Evolutionary conservation across 2,113 vertebrate species (phyloP), one percentile per base, ranked within the genome.

Genomic region (Sinocyclocheilus rhinocerous): DNA sequence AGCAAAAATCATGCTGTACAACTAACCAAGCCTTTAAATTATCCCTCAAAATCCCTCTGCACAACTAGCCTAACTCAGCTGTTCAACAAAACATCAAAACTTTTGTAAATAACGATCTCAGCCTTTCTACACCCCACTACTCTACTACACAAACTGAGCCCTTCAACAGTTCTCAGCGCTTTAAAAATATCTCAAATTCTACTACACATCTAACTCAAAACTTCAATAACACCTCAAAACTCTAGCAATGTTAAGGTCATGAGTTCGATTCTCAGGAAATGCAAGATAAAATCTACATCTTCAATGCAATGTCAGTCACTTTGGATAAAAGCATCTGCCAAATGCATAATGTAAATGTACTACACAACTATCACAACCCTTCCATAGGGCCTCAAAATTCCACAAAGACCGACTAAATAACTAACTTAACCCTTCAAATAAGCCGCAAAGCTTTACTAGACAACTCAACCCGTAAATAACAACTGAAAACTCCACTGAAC

Each of bases 11-110:
- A 59, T n/a, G 36, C 77, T 63, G 36, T 24, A 80, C 55, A 42
- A 13, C 77, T 80, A 45, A 80, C 77, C 33, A 63, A 42, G 55
- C 20, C 77, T n/a, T 61, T 42, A n/a, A 42, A 63, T 42, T 20
- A 73, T 73, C 36, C 70, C 70, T 73, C 70, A n/a, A 73, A 73
- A 12, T 42, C 70, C 9, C 4, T 2, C 36, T n/a, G 70, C 70
- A 73, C 70, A 36, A 36, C 67, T 70, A 70, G 36, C 16, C 67
- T 70, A 70, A 70, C 16, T 70, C 33, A 42, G 8, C 36, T 42
- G 16, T 42, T 73, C 70, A 22, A 45, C 70, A 45, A 12, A 36
- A 73, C 36, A 20, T 42, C 10, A 11, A n/a, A 42, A 73, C 70
- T 73, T 42, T 42, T 72, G 9, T 42, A 72, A 42, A 73, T 42